These are phyloP conservation scores for Hippocampus mohnikei DNA, from an alignment of 2,113 vertebrate species.

Conservation along the genomic window DNA sequence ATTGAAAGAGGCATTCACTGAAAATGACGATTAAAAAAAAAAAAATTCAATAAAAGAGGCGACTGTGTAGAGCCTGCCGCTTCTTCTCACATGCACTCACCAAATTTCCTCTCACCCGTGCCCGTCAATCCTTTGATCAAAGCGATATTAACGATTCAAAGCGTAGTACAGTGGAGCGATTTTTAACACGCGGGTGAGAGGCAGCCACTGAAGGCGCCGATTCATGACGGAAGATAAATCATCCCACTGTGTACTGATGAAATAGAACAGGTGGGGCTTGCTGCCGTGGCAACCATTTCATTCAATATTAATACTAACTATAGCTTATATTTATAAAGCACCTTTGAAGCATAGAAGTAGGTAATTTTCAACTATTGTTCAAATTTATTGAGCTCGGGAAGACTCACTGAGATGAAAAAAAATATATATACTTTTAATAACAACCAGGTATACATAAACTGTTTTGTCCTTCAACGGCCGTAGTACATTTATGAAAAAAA, in stretches of 20 bases:
- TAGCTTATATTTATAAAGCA: neutral
- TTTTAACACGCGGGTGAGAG: slow-evolving; percentile 51
- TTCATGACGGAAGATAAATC: slow-evolving; percentile 9
- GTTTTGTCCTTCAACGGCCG: neutral
- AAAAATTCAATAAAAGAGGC: neutral
- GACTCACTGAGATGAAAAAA: too few species aligned
- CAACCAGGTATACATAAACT: neutral
- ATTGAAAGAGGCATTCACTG: neutral
- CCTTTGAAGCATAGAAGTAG: neutral
- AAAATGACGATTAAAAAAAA: neutral
- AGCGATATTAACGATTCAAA: slow-evolving; percentile 40
- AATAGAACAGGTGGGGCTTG: neutral
- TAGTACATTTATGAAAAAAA: neutral
- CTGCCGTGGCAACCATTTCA: too few species aligned
- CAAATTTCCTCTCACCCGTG: slow-evolving; percentile 56
- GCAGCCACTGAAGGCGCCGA: slow-evolving; percentile 15
- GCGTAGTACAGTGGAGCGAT: slow-evolving; percentile 15
- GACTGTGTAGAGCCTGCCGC: neutral
- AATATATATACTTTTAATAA: too few species aligned
- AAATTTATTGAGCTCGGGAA: neutral
- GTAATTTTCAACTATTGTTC: neutral
- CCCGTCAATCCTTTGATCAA: slow-evolving; percentile 54
- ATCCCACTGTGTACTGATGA: neutral
- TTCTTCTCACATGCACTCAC: slow-evolving; percentile 38
- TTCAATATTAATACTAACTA: too few species aligned